Evolutionary conservation across 2,888 invertebrate species (phyloP), one percentile per base, ranked within the genome.

Genomic region (Schrankia costaestrigalis): DNA sequence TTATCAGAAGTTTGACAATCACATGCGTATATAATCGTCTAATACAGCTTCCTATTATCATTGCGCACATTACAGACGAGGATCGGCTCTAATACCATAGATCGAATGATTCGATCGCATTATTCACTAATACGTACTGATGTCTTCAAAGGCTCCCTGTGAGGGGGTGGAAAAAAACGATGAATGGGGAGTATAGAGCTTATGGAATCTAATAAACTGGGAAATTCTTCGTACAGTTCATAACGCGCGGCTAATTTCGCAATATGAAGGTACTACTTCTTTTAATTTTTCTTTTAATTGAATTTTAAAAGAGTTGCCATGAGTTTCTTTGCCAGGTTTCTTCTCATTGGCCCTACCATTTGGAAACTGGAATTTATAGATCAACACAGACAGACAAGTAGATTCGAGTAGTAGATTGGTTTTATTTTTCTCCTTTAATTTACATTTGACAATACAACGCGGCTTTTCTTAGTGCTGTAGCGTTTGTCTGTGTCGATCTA

Each of bases 131-230:
- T 84, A 78, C 79, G 70, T 62, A 56, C 70, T 72, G 71, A 71
- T 70, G 68, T 73, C 60, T 63, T 75, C 76, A 82, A 83, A 78
- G 80, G 72, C 68, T 59, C 71, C 73, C 72, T 73, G 46, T 31
- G 53, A 57, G 69, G 73, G 80, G 80, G 78, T 67, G 77, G n/a
- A n/a, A 74, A 80, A 79, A 79, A 80, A 76, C 71, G 74, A 69
- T 83, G 84, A 84, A 85, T 83, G 73, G 80, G n/a, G 56, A 82
- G 83, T 82, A 85, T 83, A 75, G 79, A 56, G 83, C 78, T 83
- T 81, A 79, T 60, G 80, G 82, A 86, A 85, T 85, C 84, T 83
- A 85, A 86, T 86, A 85, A 83, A 82, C 76, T 77, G 75, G 80
- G 58, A 72, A 72, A 80, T 83, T 81, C 81, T 78, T 75, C 56